These are phyloP conservation scores for Lasioglossum vierecki DNA, from an alignment of 2,888 invertebrate genomes.

Conservation along the genomic window DNA sequence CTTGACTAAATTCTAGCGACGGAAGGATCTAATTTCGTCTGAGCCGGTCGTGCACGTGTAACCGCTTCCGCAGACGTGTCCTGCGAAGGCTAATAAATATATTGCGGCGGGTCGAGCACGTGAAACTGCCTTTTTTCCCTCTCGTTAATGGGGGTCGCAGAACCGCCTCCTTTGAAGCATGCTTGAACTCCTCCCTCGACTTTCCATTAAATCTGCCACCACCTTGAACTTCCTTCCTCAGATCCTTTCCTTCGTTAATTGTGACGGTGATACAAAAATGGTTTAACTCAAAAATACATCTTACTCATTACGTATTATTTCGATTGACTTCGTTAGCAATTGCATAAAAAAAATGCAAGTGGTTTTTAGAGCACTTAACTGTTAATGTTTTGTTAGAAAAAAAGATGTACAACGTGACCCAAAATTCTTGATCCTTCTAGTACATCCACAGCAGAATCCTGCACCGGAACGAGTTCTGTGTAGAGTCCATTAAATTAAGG, in stretches of 20 bases:
- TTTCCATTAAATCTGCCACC: not conserved
- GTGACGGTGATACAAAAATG: too few species aligned
- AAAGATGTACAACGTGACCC: too few species aligned
- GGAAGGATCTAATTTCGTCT: constrained; percentile 63
- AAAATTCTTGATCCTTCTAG: too few species aligned
- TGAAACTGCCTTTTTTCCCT: not conserved
- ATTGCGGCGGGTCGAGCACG: constrained; percentile 22
- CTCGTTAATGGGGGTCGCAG: not conserved
- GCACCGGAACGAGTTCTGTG: not conserved
- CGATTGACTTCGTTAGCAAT: too few species aligned
- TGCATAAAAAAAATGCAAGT: too few species aligned
- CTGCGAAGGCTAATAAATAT: constrained; percentile 50
- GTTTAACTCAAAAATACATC: too few species aligned
- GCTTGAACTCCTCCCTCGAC: not conserved
- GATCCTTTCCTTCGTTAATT: not conserved
- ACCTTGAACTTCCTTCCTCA: not conserved
- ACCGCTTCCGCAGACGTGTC: constrained; percentile 30
- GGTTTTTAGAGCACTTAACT: too few species aligned
- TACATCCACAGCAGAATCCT: not conserved
- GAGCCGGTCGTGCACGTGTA: constrained; percentile 46
- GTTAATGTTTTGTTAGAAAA: too few species aligned
- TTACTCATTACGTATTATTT: too few species aligned
- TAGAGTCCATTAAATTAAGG: not conserved
- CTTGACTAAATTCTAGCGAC: constrained; percentile 48
- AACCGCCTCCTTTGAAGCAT: not conserved